Evolutionary conservation across 92 coral and sea anemone genomes (phyloP), one percentile per base, ranked within the genome.

Genomic region (Parazoanthus swiftii): DNA sequence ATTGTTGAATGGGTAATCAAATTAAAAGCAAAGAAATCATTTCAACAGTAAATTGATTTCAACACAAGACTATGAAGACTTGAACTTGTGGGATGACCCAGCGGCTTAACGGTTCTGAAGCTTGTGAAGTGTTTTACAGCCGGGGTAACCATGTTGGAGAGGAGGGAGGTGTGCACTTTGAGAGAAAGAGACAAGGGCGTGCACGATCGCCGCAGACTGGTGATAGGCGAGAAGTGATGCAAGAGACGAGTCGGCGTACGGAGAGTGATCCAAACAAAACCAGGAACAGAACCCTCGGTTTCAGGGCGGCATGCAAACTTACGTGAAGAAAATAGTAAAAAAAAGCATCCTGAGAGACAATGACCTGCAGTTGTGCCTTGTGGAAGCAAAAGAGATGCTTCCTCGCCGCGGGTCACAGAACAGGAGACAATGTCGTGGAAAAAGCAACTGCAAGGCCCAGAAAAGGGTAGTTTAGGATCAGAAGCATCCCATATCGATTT

Each of bases 61-160:
- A 20, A 71, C 59, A 67, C 86, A 66, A 71, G 87, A 84, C 25
- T 84, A 84, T 29, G 87, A 84, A 71, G 87, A 84, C 2, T 44
- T 84, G 26, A 71, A 84, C 50, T 51, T 84, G 87, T 84, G 79
- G 79, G 79, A 84, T 33, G 87, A 84, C 26, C 87, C 87, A 23
- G 87, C 76, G 11, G n/a, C 67, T 82, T 82, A 82, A 21, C 9
- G 36, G 10, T 11, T 39, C 7, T 10, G 86, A 65, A 33, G 59
- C 36, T 16, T n/a, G 38, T 21, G 86, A 82, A 1, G 76, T 44
- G 9, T 39, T 36, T 0, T n/a, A 76, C 46, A 44, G 48, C 25
- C 25, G 26, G 79, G 79, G 16, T n/a, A 50, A 50, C 23, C 23
- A 29, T 21, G 15, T 48, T 43, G 79, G 44, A 70, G 20, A 29